Conservation (phyloP, 2,888 invertebrate genomes). For the Minunthozetes semirufus region DNA sequence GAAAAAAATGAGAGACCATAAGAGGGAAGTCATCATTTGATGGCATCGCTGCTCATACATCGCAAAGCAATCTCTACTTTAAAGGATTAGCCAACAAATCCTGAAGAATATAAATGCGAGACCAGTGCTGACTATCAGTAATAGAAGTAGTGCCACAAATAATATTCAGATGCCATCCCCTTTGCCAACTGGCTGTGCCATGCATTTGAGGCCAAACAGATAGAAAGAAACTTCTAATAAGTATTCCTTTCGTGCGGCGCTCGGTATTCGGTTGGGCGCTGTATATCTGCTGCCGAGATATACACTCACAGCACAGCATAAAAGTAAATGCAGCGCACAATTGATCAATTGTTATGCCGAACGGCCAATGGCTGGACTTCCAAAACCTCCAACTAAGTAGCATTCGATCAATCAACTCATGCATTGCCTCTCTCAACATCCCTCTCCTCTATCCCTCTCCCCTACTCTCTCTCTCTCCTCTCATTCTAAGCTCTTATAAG, state of each 20-base stretch:
- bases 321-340: constrained; percentile 22
- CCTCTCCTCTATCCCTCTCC: constrained; percentile 18
- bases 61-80: no score
- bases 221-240: neutral
- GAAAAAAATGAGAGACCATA: no score
- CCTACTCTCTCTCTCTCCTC: neutral
- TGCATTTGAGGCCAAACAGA: neutral
- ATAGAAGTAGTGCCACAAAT: neutral
- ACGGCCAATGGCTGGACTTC: constrained; percentile 15
- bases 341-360: constrained; percentile 16
- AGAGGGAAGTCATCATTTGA: no score
- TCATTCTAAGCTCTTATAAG: neutral
- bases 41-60: no score
- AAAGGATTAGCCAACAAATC: neutral
- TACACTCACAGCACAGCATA: no score
- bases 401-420: neutral
- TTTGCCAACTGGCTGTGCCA: no score
- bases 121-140: no score
- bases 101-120: neutral
- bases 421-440: constrained; percentile 4
- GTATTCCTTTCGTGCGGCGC: neutral
- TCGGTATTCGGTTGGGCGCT: neutral
- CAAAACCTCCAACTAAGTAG: neutral
- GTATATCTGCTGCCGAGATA: no score
- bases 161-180: neutral